A percentile compares a stretch with the other conserved stretches of the same genome.
Conservation (phyloP, 2,888 invertebrate genomes). For the Tyria jacobaeae region DNA sequence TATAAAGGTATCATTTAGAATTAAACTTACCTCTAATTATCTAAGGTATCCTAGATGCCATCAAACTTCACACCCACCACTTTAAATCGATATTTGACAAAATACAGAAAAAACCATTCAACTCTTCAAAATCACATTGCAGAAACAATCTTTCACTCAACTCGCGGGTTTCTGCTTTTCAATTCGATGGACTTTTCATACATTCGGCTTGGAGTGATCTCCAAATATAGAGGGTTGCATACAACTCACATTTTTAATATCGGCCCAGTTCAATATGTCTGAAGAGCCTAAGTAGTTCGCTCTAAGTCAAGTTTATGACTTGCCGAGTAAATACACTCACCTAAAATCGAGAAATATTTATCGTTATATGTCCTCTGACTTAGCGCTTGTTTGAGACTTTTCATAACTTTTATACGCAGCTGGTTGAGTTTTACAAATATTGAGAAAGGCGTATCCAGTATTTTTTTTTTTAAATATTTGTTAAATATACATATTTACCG, state of each 20-base stretch:
- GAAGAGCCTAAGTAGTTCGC: constrained; percentile 60
- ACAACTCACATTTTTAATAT: constrained; percentile 73
- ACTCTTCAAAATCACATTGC: constrained; percentile 39
- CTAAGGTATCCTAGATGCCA: neutral
- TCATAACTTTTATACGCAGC: constrained; percentile 8
- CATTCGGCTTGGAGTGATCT: constrained; percentile 63
- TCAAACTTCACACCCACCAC: neutral
- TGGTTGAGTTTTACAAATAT: neutral
- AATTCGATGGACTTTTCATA: constrained; percentile 62
- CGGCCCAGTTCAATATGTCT: constrained; percentile 67
- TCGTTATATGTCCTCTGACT: constrained; percentile 26
- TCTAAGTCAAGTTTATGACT: constrained; percentile 78
- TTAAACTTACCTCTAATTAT: too few relatives aligned
- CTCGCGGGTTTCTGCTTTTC: constrained; percentile 44
- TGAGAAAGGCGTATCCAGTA: neutral
- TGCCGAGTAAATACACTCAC: constrained; percentile 57
- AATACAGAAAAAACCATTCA: constrained; percentile 14
- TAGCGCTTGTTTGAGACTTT: constrained; percentile 12
- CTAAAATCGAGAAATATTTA: constrained; percentile 47
- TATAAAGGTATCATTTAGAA: too few relatives aligned
- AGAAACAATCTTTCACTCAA: constrained; percentile 27
- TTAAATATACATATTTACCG: neutral
- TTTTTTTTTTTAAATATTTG: neutral
- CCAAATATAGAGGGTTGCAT: constrained; percentile 68
- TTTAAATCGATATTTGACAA: constrained; percentile 3